Percentiles rank a stretch among this genome's conserved stretches.
Evolutionary conservation across 2,888 invertebrate genomes (phyloP).

Genomic region (Piscicola geometra): DNA sequence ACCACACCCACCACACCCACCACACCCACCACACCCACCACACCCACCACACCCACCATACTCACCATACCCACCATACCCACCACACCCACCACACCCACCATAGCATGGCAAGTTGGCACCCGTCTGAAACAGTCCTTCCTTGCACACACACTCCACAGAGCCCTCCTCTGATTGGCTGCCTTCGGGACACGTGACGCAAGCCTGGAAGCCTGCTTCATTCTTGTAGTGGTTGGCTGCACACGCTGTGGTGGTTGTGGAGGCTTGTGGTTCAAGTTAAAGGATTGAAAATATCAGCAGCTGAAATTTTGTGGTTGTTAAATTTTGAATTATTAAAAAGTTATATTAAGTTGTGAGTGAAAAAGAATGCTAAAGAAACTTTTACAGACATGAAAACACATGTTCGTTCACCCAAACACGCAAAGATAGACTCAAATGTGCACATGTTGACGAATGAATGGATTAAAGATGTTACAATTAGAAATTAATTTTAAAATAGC

Average conservation of each 20-base stretch:
- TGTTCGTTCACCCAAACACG: not conserved
- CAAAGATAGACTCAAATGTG: not conserved
- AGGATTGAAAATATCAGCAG: too few relatives aligned
- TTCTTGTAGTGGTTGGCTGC: not conserved
- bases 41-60: not conserved
- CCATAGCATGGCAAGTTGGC: constrained; percentile 1
- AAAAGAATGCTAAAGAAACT: too few relatives aligned
- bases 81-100: not conserved
- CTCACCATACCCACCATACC: not conserved
- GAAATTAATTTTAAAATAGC: too few relatives aligned
- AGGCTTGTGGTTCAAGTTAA: too few relatives aligned
- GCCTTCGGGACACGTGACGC: not conserved
- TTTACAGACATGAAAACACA: not conserved
- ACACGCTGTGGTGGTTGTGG: not conserved
- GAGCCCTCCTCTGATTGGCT: not conserved
- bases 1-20: too few relatives aligned
- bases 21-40: too few relatives aligned
- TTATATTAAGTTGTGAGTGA: too few relatives aligned
- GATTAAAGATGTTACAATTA: too few relatives aligned
- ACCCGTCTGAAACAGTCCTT: not conserved
- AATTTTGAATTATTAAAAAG: too few relatives aligned
- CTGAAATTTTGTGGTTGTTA: too few relatives aligned
- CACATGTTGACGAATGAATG: not conserved
- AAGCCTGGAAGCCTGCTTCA: not conserved
- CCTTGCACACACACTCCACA: not conserved